Base-by-base conservation (phyloP, 2,888 invertebrate species). In the Therioaphis trifolii region DNA sequence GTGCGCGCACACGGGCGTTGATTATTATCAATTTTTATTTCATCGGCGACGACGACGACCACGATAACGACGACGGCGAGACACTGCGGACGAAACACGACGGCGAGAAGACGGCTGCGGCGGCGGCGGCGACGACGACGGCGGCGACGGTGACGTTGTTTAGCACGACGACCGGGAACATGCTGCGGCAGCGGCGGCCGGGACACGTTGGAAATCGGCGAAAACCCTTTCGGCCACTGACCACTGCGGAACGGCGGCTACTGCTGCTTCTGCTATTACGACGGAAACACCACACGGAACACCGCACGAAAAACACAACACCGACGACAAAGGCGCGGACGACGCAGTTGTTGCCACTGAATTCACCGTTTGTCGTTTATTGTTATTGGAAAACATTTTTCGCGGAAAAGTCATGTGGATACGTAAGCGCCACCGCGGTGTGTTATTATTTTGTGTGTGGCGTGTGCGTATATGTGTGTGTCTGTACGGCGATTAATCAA, bases 361-460 rank as follows among this genome's bases (percentile, higher is more conserved):
- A 61, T 71, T 58, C 49, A 72, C 80, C 49, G 80, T 49, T 61
- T 35, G 21, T 49, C 71, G 29, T 71, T 52, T 52, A n/a, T 61
- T 63, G 72, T 72, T 74, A 74, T 66, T 74, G 82, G 82, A 82
- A 82, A 74, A 82, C 82, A 82, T 82, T 82, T 82, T 82, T 74
- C 82, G 82, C 82, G 63, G 82, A 82, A 82, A 82, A 82, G 82
- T 82, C 82, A 74, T 82, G 74, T 74, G 82, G 72, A 80, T 80
- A 80, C 80, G 82, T 82, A 82, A 82, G 82, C 82, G 82, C 82
- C 82, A 82, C 82, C 61, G 43, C 72, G 11, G 79, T 80, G 43
- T 68, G 55, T 68, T 78, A 43, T 69, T 66, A 61, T 58, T 72
- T 9, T 52, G 49, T 71, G 52, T 74, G 74, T 40, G 78, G 49